Evolutionary conservation across 2,113 vertebrate species (phyloP).

Genomic region (Bathybates hornii): DNA sequence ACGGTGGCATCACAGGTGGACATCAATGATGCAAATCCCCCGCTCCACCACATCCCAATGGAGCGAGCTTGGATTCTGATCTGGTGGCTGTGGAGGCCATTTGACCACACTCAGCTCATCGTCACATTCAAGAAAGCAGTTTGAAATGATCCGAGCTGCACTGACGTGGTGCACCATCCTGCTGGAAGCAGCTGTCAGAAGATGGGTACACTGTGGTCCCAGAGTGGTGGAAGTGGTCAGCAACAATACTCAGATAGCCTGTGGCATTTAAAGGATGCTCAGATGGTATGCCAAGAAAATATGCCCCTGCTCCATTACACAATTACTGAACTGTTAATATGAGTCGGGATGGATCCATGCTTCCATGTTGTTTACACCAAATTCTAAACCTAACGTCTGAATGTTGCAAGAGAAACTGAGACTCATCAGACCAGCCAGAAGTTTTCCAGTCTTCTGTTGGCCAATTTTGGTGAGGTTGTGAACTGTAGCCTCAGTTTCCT

Average conservation of each 20-base stretch:
- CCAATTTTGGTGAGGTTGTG: not conserved
- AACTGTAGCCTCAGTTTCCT: not conserved
- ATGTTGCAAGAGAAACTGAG: not conserved
- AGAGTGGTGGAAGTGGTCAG: not conserved
- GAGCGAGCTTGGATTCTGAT: not conserved
- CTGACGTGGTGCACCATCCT: not conserved
- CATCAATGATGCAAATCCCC: not conserved
- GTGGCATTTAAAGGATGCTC: not conserved
- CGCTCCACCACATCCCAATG: fast-evolving
- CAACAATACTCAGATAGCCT: not conserved
- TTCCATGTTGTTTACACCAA: not conserved
- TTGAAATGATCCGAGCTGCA: not conserved
- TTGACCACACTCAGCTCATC: fast-evolving
- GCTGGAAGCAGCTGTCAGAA: not conserved
- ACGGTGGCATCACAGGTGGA: not conserved
- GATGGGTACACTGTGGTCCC: not conserved
- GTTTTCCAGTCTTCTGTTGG: not conserved
- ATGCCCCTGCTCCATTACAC: not conserved
- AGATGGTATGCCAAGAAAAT: not conserved
- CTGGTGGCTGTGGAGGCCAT: not conserved
- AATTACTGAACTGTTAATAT: not conserved
- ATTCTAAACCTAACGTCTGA: fast-evolving
- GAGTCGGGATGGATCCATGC: not conserved
- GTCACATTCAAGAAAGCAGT: not conserved
- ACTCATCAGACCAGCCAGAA: not conserved